Evolutionary conservation across 64 coral and sea anemone species (phyloP).

Genomic region (Exaiptasia diaphana): DNA sequence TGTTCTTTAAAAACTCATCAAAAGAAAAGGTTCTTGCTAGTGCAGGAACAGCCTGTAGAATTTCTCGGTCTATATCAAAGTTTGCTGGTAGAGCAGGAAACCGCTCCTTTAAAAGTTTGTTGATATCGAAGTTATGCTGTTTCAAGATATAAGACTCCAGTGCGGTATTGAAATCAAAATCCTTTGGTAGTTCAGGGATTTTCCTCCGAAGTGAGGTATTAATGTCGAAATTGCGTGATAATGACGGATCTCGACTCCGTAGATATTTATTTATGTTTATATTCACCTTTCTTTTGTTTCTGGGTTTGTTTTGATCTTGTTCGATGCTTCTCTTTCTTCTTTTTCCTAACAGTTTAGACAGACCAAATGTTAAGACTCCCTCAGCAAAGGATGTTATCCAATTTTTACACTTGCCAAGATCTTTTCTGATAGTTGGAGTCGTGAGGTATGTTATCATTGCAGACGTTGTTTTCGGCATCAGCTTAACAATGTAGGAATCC

Average conservation of each 20-base stretch:
- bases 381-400: background rate
- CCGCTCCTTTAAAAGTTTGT: background rate
- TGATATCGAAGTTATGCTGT: background rate
- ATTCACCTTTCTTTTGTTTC: too few relatives aligned
- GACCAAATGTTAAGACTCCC: background rate
- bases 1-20: background rate
- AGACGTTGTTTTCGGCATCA: background rate
- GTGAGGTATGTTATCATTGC: background rate
- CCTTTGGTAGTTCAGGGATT: background rate
- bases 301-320: background rate
- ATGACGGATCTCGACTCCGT: background rate
- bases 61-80: background rate
- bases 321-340: background rate
- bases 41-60: background rate
- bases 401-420: background rate
- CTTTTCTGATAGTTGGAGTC: background rate
- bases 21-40: background rate
- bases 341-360: background rate
- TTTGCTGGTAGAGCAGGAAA: background rate
- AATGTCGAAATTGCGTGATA: background rate
- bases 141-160: background rate
- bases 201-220: background rate
- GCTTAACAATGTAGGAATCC: background rate
- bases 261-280: background rate
- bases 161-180: background rate